Evolutionary conservation across 2,797 vertebrate genomes (phyloP).

Genomic region (Anisognathus igniventris): DNA sequence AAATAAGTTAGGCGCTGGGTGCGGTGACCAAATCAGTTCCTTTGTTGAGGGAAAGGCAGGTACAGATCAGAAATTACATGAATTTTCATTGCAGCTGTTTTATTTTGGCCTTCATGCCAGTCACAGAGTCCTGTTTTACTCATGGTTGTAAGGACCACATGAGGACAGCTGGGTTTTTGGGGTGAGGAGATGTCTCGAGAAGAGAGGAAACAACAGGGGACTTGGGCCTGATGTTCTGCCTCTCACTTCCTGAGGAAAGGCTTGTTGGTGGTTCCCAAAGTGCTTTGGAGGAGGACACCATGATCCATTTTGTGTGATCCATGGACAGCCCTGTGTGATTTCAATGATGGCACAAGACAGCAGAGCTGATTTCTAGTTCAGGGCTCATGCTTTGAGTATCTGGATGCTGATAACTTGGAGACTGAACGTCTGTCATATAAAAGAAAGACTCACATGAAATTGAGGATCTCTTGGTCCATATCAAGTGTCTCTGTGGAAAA

Average conservation of each 20-base stretch:
- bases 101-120: neutral
- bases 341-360: neutral
- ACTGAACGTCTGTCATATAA: neutral
- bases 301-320: neutral
- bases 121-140: fast-evolving
- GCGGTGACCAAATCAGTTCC: neutral
- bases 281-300: neutral
- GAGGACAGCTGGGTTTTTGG: neutral
- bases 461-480: neutral
- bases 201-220: neutral
- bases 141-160: neutral
- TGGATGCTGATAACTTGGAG: neutral
- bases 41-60: neutral
- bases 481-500: neutral
- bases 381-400: neutral
- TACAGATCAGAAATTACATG: neutral
- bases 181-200: neutral
- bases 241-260: neutral
- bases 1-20: neutral
- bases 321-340: neutral
- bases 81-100: neutral
- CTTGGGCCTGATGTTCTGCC: neutral
- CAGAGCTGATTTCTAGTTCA: neutral
- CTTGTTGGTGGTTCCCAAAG: neutral
- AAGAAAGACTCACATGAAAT: neutral